Percentiles rank a stretch among this genome's conserved stretches.
phyloP scores from a whole-genome alignment of 2,888 invertebrate genomes.

The Melanchra persicariae region DNA sequence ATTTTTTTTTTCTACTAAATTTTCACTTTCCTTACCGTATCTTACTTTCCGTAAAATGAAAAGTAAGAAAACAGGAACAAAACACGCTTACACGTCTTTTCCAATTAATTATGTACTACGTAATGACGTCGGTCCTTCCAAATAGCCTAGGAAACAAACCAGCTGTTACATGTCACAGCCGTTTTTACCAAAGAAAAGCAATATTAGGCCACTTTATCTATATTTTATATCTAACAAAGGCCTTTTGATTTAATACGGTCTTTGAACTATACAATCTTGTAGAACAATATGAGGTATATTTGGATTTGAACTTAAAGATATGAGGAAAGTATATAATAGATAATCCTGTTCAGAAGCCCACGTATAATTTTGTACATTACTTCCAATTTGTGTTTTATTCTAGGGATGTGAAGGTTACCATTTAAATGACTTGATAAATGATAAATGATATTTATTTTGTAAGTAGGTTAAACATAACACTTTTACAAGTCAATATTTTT shows the following conservation, averaged over 20 bases:
- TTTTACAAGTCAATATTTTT: too few species aligned
- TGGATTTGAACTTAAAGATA: background rate
- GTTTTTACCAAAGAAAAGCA: background rate
- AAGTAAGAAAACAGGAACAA: background rate
- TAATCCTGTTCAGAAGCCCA: background rate
- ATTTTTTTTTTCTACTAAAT: background rate
- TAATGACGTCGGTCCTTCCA: background rate
- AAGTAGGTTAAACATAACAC: too few species aligned
- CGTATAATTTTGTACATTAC: background rate
- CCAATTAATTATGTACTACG: slow-evolving; percentile 1
- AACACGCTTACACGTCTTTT: background rate
- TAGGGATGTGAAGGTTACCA: background rate
- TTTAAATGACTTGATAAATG: too few species aligned
- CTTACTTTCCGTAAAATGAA: too few species aligned
- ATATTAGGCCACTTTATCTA: background rate
- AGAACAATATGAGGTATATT: background rate
- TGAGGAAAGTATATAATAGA: background rate
- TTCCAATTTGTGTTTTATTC: background rate
- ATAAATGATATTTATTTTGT: too few species aligned
- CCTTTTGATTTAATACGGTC: background rate
- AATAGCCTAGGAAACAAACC: slow-evolving; percentile 3
- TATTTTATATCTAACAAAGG: background rate
- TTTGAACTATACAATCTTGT: slow-evolving; percentile 14
- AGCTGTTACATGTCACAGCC: background rate
- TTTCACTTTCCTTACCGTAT: too few species aligned